Percentiles rank a stretch among this genome's conserved stretches.
Evolutionary conservation across 2,888 invertebrate genomes (phyloP).

Genomic region (Pteria penguin): DNA sequence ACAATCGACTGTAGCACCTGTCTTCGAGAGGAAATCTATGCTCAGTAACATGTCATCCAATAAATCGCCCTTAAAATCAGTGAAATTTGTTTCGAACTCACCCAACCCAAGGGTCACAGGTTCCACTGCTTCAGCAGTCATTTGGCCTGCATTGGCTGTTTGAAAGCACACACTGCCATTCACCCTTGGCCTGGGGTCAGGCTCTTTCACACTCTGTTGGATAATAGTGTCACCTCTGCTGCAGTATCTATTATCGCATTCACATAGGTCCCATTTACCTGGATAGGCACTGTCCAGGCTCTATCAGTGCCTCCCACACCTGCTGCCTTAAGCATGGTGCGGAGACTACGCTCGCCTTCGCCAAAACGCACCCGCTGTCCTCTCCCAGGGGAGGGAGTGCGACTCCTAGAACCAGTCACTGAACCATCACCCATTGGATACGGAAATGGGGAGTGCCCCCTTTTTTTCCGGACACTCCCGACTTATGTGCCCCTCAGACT

Average conservation of each 20-base stretch:
- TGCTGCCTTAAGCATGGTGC: background rate
- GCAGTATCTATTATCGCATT: background rate
- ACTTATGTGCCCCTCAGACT: background rate
- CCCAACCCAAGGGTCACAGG: background rate
- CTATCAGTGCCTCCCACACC: background rate
- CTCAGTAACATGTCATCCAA: background rate
- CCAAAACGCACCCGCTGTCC: background rate
- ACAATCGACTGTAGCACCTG: background rate
- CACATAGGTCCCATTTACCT: background rate
- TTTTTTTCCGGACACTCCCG: background rate
- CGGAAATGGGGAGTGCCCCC: background rate
- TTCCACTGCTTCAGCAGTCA: background rate
- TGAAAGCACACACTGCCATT: background rate
- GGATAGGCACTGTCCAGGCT: background rate
- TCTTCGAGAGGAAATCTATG: background rate
- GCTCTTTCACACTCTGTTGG: background rate
- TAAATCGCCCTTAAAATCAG: background rate
- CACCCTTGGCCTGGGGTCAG: background rate
- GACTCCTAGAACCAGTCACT: background rate
- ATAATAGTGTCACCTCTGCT: background rate
- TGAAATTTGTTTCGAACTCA: background rate
- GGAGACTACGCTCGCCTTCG: too few relatives aligned
- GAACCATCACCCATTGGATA: background rate
- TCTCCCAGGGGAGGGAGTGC: background rate
- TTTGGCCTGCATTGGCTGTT: background rate